A percentile compares a stretch with the other conserved stretches of the same genome.
These are phyloP conservation scores for Rotaria magnacalcarata DNA, from an alignment of 2,888 invertebrate genomes.

Conservation along the genomic window DNA sequence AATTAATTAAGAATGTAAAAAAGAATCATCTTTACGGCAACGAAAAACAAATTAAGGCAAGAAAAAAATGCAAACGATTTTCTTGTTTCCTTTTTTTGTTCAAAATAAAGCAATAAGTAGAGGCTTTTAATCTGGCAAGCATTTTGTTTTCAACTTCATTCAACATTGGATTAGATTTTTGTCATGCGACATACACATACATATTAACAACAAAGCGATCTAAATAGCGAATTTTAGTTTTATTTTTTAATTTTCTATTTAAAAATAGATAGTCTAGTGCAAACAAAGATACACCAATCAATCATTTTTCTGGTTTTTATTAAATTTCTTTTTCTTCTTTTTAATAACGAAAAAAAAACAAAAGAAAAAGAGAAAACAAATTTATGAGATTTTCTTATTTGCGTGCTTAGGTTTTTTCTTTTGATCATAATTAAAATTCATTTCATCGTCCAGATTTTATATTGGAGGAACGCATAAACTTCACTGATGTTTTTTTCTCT, in stretches of 20 bases:
- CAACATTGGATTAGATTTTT: not conserved
- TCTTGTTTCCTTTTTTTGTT: not conserved
- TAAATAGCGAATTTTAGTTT: not conserved
- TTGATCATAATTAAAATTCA: constrained; percentile 1
- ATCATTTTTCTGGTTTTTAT: too few relatives aligned
- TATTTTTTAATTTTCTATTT: not conserved
- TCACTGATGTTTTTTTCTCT: not conserved
- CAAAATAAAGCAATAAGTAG: not conserved
- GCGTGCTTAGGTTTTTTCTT: not conserved
- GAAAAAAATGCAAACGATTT: too few relatives aligned
- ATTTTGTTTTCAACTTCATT: not conserved
- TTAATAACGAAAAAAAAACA: not conserved
- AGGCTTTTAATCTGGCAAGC: not conserved
- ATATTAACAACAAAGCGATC: not conserved
- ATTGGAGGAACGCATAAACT: not conserved
- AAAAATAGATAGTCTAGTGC: too few relatives aligned
- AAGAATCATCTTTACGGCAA: not conserved
- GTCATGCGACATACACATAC: not conserved
- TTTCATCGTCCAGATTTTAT: not conserved
- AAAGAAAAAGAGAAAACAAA: not conserved
- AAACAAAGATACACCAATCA: too few relatives aligned
- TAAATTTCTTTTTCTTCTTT: not conserved
- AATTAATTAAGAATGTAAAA: not conserved
- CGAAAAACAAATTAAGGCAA: not conserved
- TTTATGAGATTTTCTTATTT: not conserved